These are phyloP conservation scores for Myotis findleyi DNA, from an alignment of 2,797 vertebrate genomes.

Conservation along the genomic window DNA sequence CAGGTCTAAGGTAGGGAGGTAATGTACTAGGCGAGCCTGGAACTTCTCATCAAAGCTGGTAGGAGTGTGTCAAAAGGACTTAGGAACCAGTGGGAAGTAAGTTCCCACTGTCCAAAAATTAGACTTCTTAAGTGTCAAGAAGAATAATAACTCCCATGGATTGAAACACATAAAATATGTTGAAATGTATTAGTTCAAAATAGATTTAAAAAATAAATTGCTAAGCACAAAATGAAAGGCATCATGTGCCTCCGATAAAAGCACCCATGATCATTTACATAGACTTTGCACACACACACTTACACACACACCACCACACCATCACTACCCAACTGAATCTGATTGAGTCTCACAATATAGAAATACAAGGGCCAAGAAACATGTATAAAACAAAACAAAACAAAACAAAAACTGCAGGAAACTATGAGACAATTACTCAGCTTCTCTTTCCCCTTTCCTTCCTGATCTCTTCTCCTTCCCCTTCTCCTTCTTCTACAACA, in stretches of 20 bases:
- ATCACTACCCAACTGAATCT: neutral
- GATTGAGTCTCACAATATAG: neutral
- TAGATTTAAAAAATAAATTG: neutral
- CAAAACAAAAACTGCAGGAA: neutral
- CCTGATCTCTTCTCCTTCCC: neutral
- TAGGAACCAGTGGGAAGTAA: neutral
- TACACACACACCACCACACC: neutral
- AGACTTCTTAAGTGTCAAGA: neutral
- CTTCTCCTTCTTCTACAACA: neutral
- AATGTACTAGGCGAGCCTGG: neutral
- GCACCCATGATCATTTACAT: neutral
- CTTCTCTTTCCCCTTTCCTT: neutral
- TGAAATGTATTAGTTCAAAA: neutral
- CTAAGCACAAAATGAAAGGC: neutral
- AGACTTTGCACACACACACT: neutral
- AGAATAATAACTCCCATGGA: neutral
- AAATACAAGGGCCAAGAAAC: neutral
- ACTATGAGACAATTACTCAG: neutral
- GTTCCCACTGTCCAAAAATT: neutral
- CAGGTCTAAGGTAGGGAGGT: neutral
- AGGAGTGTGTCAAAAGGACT: neutral
- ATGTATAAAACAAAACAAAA: neutral
- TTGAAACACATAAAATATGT: neutral
- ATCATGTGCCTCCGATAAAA: neutral
- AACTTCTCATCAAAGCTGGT: neutral